phyloP scores from a whole-genome alignment of 1,140 invertebrate genomes.

The Melipona quadrifasciata region DNA sequence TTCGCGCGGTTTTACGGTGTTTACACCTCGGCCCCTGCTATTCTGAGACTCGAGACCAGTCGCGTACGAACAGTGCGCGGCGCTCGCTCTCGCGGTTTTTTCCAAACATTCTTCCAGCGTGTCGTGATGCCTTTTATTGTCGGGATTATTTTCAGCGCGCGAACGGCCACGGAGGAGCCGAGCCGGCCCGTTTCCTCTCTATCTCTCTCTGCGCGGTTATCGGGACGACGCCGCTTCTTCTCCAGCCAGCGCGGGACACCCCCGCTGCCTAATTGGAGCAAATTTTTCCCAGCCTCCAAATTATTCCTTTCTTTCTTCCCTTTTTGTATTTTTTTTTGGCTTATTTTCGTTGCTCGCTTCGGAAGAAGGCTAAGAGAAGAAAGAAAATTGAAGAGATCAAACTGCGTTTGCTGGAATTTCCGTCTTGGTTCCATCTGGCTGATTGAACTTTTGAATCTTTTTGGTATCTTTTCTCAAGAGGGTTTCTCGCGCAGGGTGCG shows the following conservation, averaged over 20 bases:
- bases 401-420: no score
- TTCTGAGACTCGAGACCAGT: slow-evolving; percentile 31
- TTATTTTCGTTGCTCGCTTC: no score
- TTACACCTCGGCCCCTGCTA: slow-evolving; percentile 50
- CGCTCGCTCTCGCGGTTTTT: slow-evolving; percentile 7
- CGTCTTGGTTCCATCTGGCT: no score
- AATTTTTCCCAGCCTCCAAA: not conserved
- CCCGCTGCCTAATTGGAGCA: not conserved
- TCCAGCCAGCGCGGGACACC: not conserved
- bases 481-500: no score
- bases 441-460: no score
- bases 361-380: no score
- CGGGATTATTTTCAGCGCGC: slow-evolving; percentile 40
- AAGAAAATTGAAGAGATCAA: no score
- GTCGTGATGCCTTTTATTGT: slow-evolving; percentile 48
- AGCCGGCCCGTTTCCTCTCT: not conserved
- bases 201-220: not conserved
- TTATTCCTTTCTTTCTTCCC: no score
- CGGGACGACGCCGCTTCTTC: not conserved
- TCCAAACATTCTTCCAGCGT: slow-evolving; percentile 40
- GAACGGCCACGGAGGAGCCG: not conserved
- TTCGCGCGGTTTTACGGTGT: slow-evolving; percentile 61
- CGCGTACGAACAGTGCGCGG: slow-evolving; percentile 42
- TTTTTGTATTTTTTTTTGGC: no score
- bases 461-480: no score